These are phyloP conservation scores for Ceratosolen solmsi DNA, from an alignment of 1,140 invertebrate genomes.

Conservation along the genomic window DNA sequence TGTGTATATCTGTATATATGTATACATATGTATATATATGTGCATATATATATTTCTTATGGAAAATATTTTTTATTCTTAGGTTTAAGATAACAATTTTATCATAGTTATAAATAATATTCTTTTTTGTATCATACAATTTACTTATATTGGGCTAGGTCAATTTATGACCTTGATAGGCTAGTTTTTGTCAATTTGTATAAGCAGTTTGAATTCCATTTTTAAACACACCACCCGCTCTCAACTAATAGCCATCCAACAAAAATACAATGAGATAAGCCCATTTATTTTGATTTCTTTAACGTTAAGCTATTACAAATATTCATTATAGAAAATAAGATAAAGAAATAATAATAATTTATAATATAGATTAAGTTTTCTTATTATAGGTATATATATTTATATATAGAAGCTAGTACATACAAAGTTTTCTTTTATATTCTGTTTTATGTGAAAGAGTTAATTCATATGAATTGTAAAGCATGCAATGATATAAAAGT, in stretches of 20 bases:
- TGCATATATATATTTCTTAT: not conserved
- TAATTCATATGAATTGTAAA: too few species aligned
- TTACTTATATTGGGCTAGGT: slow-evolving; percentile 30
- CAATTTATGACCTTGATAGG: not conserved
- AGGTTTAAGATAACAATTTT: not conserved
- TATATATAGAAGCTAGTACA: too few species aligned
- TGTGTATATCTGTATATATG: too few species aligned
- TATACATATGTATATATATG: too few species aligned
- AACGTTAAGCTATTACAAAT: not conserved
- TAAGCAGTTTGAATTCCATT: slow-evolving; percentile 25
- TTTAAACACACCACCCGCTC: slow-evolving; percentile 47
- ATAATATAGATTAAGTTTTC: not conserved
- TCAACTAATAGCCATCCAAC: slow-evolving; percentile 50
- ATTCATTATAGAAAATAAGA: not conserved
- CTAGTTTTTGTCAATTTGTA: slow-evolving; percentile 25
- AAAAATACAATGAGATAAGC: slow-evolving; percentile 21
- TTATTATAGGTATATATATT: not conserved
- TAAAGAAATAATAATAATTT: not conserved
- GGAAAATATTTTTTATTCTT: slow-evolving; percentile 13
- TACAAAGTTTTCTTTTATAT: too few species aligned
- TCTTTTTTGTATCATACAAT: slow-evolving; percentile 28
- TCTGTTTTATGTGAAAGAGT: too few species aligned
- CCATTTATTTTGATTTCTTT: slow-evolving; percentile 6
- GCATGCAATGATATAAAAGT: too few species aligned
- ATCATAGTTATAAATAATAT: slow-evolving; percentile 12